These are phyloP conservation scores for Lepidocyrtoides sp. DNA, from an alignment of 2,888 invertebrate species.

Conservation along the genomic window DNA sequence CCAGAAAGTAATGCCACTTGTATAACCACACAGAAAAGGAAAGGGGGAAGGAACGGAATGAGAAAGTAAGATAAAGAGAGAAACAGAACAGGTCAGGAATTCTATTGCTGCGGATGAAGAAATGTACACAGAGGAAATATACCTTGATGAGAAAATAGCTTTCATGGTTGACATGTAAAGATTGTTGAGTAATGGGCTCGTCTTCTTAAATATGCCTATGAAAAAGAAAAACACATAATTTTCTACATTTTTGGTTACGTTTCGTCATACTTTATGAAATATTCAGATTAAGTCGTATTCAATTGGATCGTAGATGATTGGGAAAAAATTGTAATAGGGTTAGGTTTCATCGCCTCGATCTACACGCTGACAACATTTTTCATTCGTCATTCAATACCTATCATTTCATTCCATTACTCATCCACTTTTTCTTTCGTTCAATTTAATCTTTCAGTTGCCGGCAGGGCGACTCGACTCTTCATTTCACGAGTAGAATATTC, in stretches of 20 bases:
- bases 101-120: not conserved
- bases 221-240: too few species aligned
- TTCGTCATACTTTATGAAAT: too few species aligned
- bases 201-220: too few species aligned
- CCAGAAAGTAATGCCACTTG: conserved; percentile 12
- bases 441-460: not conserved
- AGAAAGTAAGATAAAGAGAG: not conserved
- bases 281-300: too few species aligned
- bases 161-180: too few species aligned
- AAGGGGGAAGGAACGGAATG: not conserved
- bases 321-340: too few species aligned
- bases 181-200: too few species aligned
- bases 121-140: too few species aligned
- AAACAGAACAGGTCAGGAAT: not conserved
- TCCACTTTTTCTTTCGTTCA: not conserved
- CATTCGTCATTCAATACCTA: conserved; percentile 10
- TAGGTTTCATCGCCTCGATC: too few species aligned
- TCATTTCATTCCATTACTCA: conserved; percentile 19
- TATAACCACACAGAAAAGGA: conserved; percentile 26
- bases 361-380: not conserved
- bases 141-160: too few species aligned
- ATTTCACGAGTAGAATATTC: conserved; percentile 1
- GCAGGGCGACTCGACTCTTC: conserved; percentile 11
- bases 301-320: too few species aligned
- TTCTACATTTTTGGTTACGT: too few species aligned